phyloP scores from a whole-genome alignment of 2,113 vertebrate species.

The Empidonax alnorum region DNA sequence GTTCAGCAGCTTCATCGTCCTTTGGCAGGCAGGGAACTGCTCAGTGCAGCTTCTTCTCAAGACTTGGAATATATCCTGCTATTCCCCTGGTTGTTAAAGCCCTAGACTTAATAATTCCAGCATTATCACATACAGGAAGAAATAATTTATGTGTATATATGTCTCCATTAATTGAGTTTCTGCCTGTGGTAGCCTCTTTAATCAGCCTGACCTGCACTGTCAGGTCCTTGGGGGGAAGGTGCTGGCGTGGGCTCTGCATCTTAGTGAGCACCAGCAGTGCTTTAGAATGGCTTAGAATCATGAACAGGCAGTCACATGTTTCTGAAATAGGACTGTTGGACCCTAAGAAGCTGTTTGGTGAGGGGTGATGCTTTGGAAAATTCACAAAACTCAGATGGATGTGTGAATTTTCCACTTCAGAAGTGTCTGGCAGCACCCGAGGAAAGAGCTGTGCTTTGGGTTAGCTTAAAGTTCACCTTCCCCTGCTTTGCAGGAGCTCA shows the following conservation, averaged over 20 bases:
- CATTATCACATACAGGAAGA: background rate
- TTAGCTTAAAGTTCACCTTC: background rate
- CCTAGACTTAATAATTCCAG: background rate
- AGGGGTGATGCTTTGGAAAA: background rate
- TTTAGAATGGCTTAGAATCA: background rate
- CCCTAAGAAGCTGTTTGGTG: background rate
- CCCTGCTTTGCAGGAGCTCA: background rate
- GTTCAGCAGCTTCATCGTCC: background rate
- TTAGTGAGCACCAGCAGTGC: background rate
- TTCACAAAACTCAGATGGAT: background rate
- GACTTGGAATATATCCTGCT: background rate
- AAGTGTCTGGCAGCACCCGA: background rate
- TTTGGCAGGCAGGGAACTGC: accelerated
- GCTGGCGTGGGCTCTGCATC: background rate
- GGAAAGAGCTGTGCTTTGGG: background rate
- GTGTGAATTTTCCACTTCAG: background rate
- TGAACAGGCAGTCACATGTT: accelerated
- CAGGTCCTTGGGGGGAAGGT: background rate
- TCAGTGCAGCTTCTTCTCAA: background rate
- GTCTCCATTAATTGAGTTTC: background rate
- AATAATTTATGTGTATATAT: accelerated
- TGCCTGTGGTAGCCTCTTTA: background rate
- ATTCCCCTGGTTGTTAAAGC: background rate
- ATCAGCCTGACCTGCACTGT: background rate
- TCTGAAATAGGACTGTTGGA: background rate